Evolutionary conservation across 2,113 vertebrate species (phyloP).

Genomic region (Pandion haliaetus): DNA sequence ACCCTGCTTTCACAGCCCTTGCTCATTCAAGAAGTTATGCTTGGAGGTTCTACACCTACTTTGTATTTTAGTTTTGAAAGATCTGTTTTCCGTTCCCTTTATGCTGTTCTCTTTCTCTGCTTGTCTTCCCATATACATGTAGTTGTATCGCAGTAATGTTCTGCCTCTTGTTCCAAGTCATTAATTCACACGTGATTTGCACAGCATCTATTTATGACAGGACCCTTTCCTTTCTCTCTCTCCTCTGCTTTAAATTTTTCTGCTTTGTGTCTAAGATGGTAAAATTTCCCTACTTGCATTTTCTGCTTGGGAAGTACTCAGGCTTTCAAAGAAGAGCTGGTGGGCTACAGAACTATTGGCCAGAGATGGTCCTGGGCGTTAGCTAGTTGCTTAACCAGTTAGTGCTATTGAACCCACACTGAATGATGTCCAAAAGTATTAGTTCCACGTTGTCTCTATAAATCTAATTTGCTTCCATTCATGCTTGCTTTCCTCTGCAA

Average conservation of each 20-base stretch:
- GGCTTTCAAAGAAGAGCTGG: background rate
- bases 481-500: conserved; percentile 35
- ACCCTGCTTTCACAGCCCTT: background rate
- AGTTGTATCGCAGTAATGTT: background rate
- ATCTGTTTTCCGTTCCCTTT: background rate
- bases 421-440: conserved; percentile 31
- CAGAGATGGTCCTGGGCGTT: background rate
- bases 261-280: background rate
- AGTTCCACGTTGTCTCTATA: conserved; percentile 9
- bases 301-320: background rate
- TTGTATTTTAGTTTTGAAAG: background rate
- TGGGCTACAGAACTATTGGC: background rate
- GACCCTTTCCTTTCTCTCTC: background rate
- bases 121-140: background rate
- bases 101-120: background rate
- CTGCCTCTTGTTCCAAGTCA: background rate
- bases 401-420: background rate
- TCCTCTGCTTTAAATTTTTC: background rate
- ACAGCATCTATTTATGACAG: background rate
- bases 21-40: background rate
- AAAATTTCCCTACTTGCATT: background rate
- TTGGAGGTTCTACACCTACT: background rate
- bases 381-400: background rate
- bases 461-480: conserved; percentile 49
- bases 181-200: background rate